Base-by-base conservation (phyloP, 2,113 vertebrate genomes). In the Syngnathus floridae region DNA sequence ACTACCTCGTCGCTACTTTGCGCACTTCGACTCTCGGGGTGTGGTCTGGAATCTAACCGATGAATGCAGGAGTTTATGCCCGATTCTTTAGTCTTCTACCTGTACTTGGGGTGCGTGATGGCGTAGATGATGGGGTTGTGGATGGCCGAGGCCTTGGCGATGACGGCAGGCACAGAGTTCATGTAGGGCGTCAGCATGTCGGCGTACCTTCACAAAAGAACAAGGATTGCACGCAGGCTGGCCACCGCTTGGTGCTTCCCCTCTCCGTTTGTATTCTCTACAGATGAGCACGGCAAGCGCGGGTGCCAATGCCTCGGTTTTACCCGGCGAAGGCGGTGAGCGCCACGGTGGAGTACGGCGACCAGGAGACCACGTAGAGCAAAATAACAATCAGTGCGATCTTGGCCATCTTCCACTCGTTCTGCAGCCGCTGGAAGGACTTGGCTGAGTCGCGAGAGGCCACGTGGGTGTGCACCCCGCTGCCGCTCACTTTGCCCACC, bases 91-190 rank as follows among this genome's bases (percentile, higher is more conserved):
- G 12, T 45, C 13, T 10, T 5, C 60, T 82, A 97, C 96, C 95
- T 95, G 91, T 98, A 98, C 77, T 99, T 98, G 7, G 95, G 96
- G 75, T 99, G 96, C 19, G 91, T 93, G 85, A 99, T 95, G 86
- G 96, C 96, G 0, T 99, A 99, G 85, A 99, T 93, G 73, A 98
- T 96, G 77, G 96, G 96, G 86, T 98, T 98, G 87, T 99, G 93
- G 77, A 98, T 96, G 75, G 95, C 93, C 11, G 96, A 98, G 65
- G 96, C 95, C 81, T 99, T 99, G 86, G 96, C 96, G 45, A 96
- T 98, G 83, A 98, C 89, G 22, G 95, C 96, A 13, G 96, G 95
- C 62, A 98, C 87, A 0, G 95, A 94, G 80, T 93, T 95, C 93
- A 92, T 91, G 82, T 95, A 95, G 1, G 96, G 95, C 1, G 95